Conservation (phyloP, 2,888 invertebrate species). For the Apodemia hepburni region DNA sequence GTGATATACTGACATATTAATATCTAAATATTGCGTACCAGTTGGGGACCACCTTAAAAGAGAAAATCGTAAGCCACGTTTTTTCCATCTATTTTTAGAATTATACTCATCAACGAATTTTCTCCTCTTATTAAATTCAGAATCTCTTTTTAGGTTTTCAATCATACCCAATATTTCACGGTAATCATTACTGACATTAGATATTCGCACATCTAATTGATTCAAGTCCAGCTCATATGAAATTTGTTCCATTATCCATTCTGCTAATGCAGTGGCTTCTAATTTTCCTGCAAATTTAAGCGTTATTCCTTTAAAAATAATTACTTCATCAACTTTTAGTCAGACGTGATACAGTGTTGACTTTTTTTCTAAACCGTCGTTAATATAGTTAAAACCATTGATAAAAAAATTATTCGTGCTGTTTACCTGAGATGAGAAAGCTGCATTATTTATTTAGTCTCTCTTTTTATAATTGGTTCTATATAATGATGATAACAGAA, state of each 20-base stretch:
- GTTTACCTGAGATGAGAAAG: too few species aligned
- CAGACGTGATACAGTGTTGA: too few species aligned
- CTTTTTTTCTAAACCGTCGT: too few species aligned
- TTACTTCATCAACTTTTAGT: too few species aligned
- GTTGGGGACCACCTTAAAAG: slow-evolving; percentile 84
- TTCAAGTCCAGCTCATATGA: slow-evolving; percentile 77
- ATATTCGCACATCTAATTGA: slow-evolving; percentile 71
- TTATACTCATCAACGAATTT: slow-evolving; percentile 79
- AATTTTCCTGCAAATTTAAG: slow-evolving; percentile 68
- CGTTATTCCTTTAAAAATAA: slow-evolving; percentile 4
- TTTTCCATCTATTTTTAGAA: slow-evolving; percentile 87
- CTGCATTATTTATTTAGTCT: too few species aligned
- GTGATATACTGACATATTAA: slow-evolving; percentile 84
- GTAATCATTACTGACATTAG: slow-evolving; percentile 58
- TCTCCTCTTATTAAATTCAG: slow-evolving; percentile 68
- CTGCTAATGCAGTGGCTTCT: slow-evolving; percentile 82
- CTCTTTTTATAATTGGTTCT: too few species aligned
- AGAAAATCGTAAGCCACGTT: slow-evolving; percentile 85
- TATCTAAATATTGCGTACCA: slow-evolving; percentile 69
- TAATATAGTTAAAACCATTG: too few species aligned
- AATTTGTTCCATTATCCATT: slow-evolving; percentile 84
- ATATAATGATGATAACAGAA: too few species aligned
- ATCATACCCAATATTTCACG: slow-evolving; percentile 60
- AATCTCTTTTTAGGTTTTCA: slow-evolving; percentile 55
- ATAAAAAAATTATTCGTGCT: too few species aligned